A percentile compares a stretch with the other conserved stretches of the same genome.
Conservation (phyloP, 1,140 invertebrate species). For the Phocides pigmalion region DNA sequence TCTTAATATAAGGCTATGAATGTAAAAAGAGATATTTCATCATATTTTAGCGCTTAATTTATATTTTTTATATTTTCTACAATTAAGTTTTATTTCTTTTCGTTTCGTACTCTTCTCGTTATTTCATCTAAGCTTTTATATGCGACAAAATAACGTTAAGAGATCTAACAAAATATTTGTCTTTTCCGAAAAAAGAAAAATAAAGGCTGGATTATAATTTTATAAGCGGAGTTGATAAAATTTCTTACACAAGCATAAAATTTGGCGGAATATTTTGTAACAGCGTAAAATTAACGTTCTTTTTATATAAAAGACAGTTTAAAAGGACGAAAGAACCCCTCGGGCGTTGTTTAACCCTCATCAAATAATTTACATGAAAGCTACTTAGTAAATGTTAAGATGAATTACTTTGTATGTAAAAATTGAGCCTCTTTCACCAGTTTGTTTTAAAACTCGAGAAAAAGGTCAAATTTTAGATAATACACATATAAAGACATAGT, state of each 20-base stretch:
- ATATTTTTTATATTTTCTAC: too few species aligned
- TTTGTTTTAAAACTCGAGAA: too few species aligned
- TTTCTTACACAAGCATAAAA: constrained; percentile 21
- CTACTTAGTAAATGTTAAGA: constrained; percentile 48
- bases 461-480: too few species aligned
- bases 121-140: not conserved
- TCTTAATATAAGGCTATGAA: too few species aligned
- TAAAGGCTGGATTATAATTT: constrained; percentile 17
- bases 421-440: not conserved
- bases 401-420: constrained; percentile 39
- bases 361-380: constrained; percentile 56
- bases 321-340: constrained; percentile 35
- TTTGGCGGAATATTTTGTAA: constrained; percentile 29
- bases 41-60: too few species aligned
- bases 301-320: constrained; percentile 46
- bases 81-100: too few species aligned
- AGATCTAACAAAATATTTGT: constrained; percentile 17
- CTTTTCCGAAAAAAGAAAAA: constrained; percentile 5
- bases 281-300: constrained; percentile 34
- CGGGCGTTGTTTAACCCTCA: constrained; percentile 47
- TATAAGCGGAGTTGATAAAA: constrained; percentile 29
- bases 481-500: too few species aligned
- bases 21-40: too few species aligned
- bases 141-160: not conserved
- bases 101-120: too few species aligned